These are phyloP conservation scores for Ditula angustiorana DNA, from an alignment of 2,888 invertebrate species.

Conservation along the genomic window DNA sequence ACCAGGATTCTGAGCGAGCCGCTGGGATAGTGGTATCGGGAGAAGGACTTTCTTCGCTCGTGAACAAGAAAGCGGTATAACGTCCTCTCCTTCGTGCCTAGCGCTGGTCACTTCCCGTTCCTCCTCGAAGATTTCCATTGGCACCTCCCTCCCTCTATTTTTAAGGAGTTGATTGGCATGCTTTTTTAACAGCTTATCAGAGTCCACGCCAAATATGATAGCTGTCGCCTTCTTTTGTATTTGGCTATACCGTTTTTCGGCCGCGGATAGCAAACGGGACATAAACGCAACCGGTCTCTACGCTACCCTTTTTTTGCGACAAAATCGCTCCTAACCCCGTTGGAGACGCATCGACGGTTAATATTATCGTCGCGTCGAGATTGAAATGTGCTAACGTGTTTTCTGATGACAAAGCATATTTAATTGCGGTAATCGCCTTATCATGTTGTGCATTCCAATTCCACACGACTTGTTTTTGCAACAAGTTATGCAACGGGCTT, in stretches of 20 bases:
- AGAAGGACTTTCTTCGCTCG: background rate
- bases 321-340: background rate
- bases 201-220: too few relatives aligned
- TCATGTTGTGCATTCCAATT: too few relatives aligned
- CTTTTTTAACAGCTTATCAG: background rate
- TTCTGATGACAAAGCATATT: background rate
- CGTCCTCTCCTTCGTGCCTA: background rate
- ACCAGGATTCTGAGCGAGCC: background rate
- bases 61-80: background rate
- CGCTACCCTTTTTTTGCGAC: too few relatives aligned
- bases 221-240: too few relatives aligned
- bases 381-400: background rate
- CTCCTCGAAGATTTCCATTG: background rate
- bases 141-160: background rate
- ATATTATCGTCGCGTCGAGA: background rate
- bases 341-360: background rate
- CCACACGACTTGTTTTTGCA: too few relatives aligned
- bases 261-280: background rate
- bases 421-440: background rate
- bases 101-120: too few relatives aligned
- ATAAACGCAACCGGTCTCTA: too few relatives aligned
- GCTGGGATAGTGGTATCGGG: background rate
- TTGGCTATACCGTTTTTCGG: too few relatives aligned
- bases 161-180: conserved; percentile 9
- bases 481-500: background rate